Percentiles rank a stretch among this genome's conserved stretches.
Conservation (phyloP, 2,113 vertebrate species). For the Xyrauchen texanus region DNA sequence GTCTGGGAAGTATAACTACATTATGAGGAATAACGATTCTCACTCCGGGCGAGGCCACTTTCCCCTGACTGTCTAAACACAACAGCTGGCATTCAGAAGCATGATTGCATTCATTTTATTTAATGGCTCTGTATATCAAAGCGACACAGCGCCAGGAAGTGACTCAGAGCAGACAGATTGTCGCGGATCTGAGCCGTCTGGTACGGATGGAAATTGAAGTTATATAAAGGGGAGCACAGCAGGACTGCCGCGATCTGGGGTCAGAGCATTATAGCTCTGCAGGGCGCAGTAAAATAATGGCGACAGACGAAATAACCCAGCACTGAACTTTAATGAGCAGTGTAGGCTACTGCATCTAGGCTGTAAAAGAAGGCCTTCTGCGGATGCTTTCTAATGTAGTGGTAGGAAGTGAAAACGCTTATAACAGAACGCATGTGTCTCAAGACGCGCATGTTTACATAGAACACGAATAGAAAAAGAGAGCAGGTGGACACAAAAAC, state of each 20-base stretch:
- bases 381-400: not conserved
- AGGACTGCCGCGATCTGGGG: constrained; percentile 51
- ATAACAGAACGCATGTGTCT: too few relatives aligned
- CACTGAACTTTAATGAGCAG: not conserved
- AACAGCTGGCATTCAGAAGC: constrained; percentile 8
- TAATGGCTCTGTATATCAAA: constrained; percentile 50
- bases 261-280: constrained; percentile 49
- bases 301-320: not conserved
- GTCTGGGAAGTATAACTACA: too few relatives aligned
- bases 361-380: not conserved
- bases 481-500: too few relatives aligned
- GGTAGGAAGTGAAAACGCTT: too few relatives aligned
- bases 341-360: not conserved
- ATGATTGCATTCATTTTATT: constrained; percentile 38
- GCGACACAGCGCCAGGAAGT: constrained; percentile 59
- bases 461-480: too few relatives aligned
- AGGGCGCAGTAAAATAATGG: too few relatives aligned
- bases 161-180: constrained; percentile 58
- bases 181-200: constrained; percentile 65
- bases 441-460: too few relatives aligned
- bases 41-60: too few relatives aligned
- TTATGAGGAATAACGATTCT: too few relatives aligned
- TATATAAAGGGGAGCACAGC: constrained; percentile 61
- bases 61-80: constrained; percentile 27
- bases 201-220: constrained; percentile 68